Evolutionary conservation across 2,797 vertebrate genomes (phyloP).

Genomic region (Dendrocincla fuliginosa): DNA sequence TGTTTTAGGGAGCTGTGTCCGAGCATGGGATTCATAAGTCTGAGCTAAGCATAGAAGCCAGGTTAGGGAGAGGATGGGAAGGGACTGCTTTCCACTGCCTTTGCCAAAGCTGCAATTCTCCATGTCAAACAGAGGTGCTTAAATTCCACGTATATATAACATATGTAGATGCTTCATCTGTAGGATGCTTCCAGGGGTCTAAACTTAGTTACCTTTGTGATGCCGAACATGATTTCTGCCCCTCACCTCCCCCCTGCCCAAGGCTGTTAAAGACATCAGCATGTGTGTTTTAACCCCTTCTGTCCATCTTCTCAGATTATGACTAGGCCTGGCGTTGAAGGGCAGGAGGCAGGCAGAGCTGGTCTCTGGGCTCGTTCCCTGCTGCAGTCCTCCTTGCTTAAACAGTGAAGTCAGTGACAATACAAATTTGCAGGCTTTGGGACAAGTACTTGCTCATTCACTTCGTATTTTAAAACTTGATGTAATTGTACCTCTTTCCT

Average conservation of each 20-base stretch:
- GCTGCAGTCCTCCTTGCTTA: neutral
- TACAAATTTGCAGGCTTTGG: neutral
- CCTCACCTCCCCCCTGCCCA: fast-evolving
- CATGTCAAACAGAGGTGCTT: neutral
- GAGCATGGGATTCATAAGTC: neutral
- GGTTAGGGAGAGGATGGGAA: neutral
- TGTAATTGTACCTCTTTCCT: neutral
- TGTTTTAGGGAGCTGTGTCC: neutral
- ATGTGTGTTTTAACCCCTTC: neutral
- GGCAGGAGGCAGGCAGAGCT: neutral
- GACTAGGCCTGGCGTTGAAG: neutral
- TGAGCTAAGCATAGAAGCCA: neutral
- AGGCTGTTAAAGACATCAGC: neutral
- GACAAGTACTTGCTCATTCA: neutral
- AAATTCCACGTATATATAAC: neutral
- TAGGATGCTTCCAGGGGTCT: neutral
- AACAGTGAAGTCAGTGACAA: neutral
- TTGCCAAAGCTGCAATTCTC: neutral
- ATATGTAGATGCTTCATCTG: neutral
- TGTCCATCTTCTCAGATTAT: neutral
- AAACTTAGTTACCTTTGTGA: neutral
- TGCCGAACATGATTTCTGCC: neutral
- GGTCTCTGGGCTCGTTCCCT: neutral
- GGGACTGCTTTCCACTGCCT: neutral
- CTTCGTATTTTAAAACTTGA: neutral